Evolutionary conservation across 2,113 vertebrate species (phyloP).

Genomic region (Acrocephalus arundinaceus): DNA sequence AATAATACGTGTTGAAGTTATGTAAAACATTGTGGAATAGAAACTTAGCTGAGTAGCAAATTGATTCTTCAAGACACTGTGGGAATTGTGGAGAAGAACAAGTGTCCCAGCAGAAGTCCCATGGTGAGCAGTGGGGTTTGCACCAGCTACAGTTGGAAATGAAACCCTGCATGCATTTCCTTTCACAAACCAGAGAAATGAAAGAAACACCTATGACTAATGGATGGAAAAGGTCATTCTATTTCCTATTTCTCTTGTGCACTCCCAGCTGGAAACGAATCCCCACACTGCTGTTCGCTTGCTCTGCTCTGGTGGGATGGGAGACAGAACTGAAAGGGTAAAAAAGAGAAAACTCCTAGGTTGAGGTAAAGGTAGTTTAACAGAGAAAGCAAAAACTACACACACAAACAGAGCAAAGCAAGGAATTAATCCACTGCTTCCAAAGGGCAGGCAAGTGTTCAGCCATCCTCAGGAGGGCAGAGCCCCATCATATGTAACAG

Average conservation of each 20-base stretch:
- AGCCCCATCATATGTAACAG: background rate
- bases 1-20: background rate
- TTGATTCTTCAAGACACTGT: background rate
- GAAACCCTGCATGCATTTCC: fast-evolving
- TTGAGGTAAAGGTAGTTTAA: background rate
- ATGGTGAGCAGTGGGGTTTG: background rate
- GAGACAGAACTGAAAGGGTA: background rate
- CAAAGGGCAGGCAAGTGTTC: background rate
- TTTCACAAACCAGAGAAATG: background rate
- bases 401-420: background rate
- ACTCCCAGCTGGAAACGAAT: background rate
- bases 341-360: background rate
- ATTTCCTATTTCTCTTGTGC: background rate
- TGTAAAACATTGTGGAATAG: background rate
- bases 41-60: background rate
- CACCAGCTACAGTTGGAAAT: background rate
- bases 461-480: background rate
- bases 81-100: background rate
- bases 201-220: background rate
- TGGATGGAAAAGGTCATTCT: background rate
- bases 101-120: fast-evolving
- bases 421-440: background rate
- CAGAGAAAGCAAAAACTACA: background rate
- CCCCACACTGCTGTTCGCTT: background rate
- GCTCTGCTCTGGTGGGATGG: background rate